Conservation (phyloP, 2,797 vertebrate species). For the Salmo trutta region DNA sequence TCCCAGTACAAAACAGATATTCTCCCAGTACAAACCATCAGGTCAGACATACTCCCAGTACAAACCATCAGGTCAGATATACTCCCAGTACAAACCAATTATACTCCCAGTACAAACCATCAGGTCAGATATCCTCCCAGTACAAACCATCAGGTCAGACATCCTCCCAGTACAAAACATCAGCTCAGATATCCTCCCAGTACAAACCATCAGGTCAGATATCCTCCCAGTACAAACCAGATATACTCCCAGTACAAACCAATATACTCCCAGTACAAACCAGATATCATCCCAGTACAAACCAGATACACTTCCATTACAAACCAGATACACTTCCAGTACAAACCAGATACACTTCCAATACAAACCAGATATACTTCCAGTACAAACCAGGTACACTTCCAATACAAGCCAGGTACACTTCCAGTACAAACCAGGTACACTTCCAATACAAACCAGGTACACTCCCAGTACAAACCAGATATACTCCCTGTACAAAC, state of each 20-base stretch:
- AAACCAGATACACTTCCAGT: conserved; percentile 13
- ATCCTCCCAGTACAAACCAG: no score
- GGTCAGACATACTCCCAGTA: conserved; percentile 26
- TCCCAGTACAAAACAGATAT: conserved; percentile 21
- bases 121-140: no score
- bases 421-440: conserved; percentile 44
- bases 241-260: no score
- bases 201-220: no score
- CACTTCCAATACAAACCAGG: conserved; percentile 18
- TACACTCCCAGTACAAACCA: conserved; percentile 44
- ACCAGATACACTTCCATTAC: conserved; percentile 12
- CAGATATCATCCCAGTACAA: conserved; percentile 32
- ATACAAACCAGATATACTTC: conserved; percentile 32
- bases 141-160: no score
- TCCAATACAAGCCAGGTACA: conserved; percentile 41
- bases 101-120: conserved; percentile 43
- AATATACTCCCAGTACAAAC: no score
- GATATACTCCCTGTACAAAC: conserved; percentile 37
- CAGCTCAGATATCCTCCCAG: no score
- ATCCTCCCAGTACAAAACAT: no score
- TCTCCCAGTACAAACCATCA: conserved; percentile 19
- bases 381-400: conserved; percentile 46
- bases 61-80: conserved; percentile 43
- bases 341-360: conserved; percentile 18
- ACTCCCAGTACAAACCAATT: conserved; percentile 17